phyloP scores from a whole-genome alignment of 2,888 invertebrate species.

The Chrysina gloriosa region DNA sequence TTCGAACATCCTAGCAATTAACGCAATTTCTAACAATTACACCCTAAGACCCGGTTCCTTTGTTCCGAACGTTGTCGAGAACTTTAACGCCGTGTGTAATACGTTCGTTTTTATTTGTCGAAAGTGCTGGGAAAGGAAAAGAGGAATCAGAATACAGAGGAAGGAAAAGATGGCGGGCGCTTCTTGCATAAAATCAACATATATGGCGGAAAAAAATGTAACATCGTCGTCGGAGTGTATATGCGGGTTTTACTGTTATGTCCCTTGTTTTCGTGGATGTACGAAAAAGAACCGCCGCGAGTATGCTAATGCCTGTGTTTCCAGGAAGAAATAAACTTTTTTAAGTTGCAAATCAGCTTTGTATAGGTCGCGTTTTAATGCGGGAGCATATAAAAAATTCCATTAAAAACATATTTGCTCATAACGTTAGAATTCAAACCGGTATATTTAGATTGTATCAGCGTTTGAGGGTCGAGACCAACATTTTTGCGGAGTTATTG shows the following conservation, averaged over 20 bases:
- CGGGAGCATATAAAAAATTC: not conserved
- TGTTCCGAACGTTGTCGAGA: slow-evolving; percentile 1
- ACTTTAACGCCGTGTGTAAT: no score
- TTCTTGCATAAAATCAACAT: slow-evolving; percentile 7
- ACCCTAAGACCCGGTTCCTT: not conserved
- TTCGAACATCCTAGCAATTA: slow-evolving; percentile 29
- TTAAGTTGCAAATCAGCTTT: not conserved
- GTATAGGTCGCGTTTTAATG: not conserved
- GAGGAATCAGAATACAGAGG: not conserved
- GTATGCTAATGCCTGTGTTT: not conserved
- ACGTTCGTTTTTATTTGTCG: no score
- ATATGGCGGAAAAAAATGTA: not conserved
- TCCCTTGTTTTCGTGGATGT: not conserved
- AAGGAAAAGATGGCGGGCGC: not conserved
- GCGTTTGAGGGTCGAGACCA: no score
- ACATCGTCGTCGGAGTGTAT: not conserved
- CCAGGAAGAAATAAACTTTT: not conserved
- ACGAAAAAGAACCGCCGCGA: not conserved
- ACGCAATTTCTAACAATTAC: slow-evolving; percentile 24
- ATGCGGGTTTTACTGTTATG: slow-evolving; percentile 8
- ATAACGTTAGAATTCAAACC: no score
- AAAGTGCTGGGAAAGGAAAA: not conserved
- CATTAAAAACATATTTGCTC: not conserved
- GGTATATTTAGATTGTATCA: no score
- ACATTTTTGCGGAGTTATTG: no score